These are phyloP conservation scores for Leptarthrus brevirostris DNA, from an alignment of 2,888 invertebrate species.

Conservation along the genomic window DNA sequence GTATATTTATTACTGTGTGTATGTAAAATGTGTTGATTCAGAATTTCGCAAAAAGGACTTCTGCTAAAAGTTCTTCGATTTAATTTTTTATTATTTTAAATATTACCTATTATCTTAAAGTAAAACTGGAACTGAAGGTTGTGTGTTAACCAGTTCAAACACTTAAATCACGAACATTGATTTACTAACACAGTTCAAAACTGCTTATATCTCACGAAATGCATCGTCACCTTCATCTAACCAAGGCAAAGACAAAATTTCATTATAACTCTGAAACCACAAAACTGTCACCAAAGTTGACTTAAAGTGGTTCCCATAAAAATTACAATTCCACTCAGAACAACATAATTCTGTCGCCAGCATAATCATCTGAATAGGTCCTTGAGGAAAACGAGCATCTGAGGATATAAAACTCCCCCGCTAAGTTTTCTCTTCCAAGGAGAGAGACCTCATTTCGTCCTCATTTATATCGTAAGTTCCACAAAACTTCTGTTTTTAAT, in stretches of 20 bases:
- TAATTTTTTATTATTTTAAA: too few species aligned
- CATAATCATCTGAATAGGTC: slow-evolving; percentile 51
- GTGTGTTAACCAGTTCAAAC: too few species aligned
- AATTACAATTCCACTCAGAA: slow-evolving; percentile 52
- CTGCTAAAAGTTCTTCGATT: too few species aligned
- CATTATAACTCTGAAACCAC: slow-evolving; percentile 35
- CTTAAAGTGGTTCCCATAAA: slow-evolving; percentile 48
- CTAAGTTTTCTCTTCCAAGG: not conserved
- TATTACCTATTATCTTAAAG: too few species aligned
- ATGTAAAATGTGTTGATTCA: too few species aligned
- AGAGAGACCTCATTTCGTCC: slow-evolving; percentile 17
- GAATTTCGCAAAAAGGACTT: too few species aligned
- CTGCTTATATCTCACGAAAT: too few species aligned
- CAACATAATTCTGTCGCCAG: slow-evolving; percentile 51
- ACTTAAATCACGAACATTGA: too few species aligned
- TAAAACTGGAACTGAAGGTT: too few species aligned
- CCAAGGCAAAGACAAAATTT: not conserved
- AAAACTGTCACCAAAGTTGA: slow-evolving; percentile 48
- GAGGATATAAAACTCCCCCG: slow-evolving; percentile 26
- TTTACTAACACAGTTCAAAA: too few species aligned
- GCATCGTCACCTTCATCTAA: not conserved
- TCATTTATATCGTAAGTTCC: slow-evolving; percentile 46
- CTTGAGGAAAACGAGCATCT: slow-evolving; percentile 48
- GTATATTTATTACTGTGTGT: too few species aligned
- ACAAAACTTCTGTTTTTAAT: slow-evolving; percentile 55